A percentile compares a stretch with the other conserved stretches of the same genome.
These are phyloP conservation scores for Drosophila lutescens DNA, from an alignment of 2,888 invertebrate genomes.

Conservation along the genomic window DNA sequence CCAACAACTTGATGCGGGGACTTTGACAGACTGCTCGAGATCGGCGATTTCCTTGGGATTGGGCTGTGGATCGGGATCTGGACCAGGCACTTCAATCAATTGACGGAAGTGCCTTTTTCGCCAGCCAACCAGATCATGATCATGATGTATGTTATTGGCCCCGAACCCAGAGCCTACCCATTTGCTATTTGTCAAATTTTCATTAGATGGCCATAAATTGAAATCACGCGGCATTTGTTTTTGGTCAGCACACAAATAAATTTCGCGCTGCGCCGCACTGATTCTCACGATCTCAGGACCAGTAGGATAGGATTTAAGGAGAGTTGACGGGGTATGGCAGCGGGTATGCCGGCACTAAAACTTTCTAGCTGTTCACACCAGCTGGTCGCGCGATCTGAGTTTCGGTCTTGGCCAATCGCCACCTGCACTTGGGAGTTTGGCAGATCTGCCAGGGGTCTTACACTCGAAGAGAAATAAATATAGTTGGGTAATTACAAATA, in stretches of 20 bases:
- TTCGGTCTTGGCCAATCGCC: constrained; percentile 54
- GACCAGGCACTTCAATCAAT: constrained; percentile 52
- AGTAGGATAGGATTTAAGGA: neutral
- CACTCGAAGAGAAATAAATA: neutral
- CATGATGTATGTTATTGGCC: constrained; percentile 68
- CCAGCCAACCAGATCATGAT: constrained; percentile 18
- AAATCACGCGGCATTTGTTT: constrained; percentile 65
- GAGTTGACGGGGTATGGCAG: neutral
- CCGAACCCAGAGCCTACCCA: constrained; percentile 53
- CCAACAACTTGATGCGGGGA: constrained; percentile 19
- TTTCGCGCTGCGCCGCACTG: constrained; percentile 65
- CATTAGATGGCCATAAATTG: constrained; percentile 75
- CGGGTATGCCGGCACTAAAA: constrained; percentile 49
- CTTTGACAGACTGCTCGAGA: constrained; percentile 38
- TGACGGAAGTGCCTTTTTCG: constrained; percentile 44
- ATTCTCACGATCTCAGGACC: constrained; percentile 64
- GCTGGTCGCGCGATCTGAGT: constrained; percentile 34
- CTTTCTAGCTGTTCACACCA: constrained; percentile 78
- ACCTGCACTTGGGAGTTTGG: constrained; percentile 59
- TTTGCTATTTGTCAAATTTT: constrained; percentile 77
- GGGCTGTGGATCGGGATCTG: neutral
- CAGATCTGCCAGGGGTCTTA: constrained; percentile 14
- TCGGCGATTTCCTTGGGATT: constrained; percentile 5
- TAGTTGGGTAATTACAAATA: too few relatives aligned
- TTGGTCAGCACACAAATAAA: constrained; percentile 66